These are phyloP conservation scores for Chunga burmeisteri DNA, from an alignment of 2,113 vertebrate species.

Conservation along the genomic window DNA sequence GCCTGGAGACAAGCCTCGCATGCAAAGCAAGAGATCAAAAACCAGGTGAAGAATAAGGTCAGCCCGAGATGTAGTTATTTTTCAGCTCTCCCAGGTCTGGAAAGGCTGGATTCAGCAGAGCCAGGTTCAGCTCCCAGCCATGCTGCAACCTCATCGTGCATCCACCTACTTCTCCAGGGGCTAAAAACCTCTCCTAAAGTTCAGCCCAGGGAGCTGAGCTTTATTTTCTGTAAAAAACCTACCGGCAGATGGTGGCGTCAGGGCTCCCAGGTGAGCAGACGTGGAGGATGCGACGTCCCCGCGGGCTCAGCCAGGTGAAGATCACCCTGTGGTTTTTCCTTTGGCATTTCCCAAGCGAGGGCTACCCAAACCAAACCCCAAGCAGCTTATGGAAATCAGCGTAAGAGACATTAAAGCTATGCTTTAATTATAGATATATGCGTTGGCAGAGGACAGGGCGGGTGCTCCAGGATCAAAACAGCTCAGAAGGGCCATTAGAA, in stretches of 20 bases:
- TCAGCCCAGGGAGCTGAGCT: background rate
- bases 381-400: constrained; percentile 28
- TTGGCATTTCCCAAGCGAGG: constrained; percentile 45
- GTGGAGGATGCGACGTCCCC: background rate
- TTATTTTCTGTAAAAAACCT: background rate
- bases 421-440: constrained; percentile 43
- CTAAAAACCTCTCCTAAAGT: background rate
- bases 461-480: constrained; percentile 38
- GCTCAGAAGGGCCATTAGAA: constrained; percentile 6
- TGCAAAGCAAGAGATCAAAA: constrained; percentile 58
- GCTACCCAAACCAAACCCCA: constrained; percentile 16
- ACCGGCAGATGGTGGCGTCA: background rate
- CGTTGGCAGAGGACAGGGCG: constrained; percentile 17
- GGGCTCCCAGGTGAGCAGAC: background rate
- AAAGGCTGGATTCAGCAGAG: background rate
- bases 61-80: background rate
- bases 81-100: background rate
- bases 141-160: background rate
- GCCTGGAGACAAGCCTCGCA: background rate
- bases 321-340: constrained; percentile 43
- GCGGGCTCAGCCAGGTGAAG: background rate
- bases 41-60: background rate
- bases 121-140: background rate
- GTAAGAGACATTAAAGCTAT: constrained; percentile 48
- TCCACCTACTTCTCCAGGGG: background rate